Evolutionary conservation across 2,888 invertebrate species (phyloP), one percentile per base, ranked within the genome.

Genomic region (Dynastes tityus): DNA sequence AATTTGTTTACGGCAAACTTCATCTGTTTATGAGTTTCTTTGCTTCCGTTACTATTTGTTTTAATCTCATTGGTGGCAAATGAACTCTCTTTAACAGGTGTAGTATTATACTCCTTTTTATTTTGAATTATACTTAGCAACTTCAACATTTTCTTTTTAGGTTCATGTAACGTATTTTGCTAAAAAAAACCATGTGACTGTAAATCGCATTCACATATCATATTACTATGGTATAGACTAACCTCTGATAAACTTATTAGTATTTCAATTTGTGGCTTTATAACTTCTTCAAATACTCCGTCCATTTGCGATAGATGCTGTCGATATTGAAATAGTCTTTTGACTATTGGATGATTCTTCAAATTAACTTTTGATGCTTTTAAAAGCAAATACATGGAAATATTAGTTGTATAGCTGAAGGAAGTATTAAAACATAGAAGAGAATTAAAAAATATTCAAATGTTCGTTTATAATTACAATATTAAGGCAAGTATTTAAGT

Each of bases 291-390:
- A 87, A 94, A 95, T 76, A 93, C 91, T 9, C 93, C 91, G 82
- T 94, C 93, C 82, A 96, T 89, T 89, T 96, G 93, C 80, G 92
- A 91, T 67, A 97, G 89, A 84, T 97, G 90, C 87, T 95, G 92
- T 80, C 94, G 91, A 85, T 95, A 95, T 86, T 96, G 95, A 79
- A 95, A 93, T 74, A 98, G 90, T 80, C 96, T 91, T 86, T 96
- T 95, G 63, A 96, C 92, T 13, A 98, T 93, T n/a, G 98, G 98
- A 90, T 99, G 98, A 83, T 94, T 93, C 84, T 93, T 92, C 29
- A 96, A 91, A 76, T 92, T 91, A 29, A 91, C 89, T 84, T 93
- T 93, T 85, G 94, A 94, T 76, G 95, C 92, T 90, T 97, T 97
- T 16, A 98, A 88, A 83, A 96, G 90, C 82, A 98, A 88, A 88